Evolutionary conservation across 2,888 invertebrate genomes (phyloP), one percentile per base, ranked within the genome.

Genomic region (Orthonevra nobilis): DNA sequence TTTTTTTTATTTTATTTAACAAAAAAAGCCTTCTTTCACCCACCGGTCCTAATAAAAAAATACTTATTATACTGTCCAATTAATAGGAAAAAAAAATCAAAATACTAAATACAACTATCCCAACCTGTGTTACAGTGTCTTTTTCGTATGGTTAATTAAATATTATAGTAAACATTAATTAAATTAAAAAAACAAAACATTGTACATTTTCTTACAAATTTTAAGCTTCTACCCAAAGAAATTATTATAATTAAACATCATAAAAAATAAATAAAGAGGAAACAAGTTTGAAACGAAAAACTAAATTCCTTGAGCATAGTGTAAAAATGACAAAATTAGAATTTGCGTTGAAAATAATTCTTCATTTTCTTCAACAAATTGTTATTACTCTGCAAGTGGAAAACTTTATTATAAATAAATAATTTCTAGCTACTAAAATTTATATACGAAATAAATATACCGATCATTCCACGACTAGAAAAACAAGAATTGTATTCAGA

Each of bases 71-170:
- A 38, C 30, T 52, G 64, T 72, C 58, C 38, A 40, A 15, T 30
- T 14, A 14, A 10, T 20, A 36, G 2, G 15, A 7, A 56, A 26
- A 12, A n/a, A 6, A 20, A 9, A 40, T n/a, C n/a, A 14, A 34
- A 26, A 28, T 10, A 23, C 10, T n/a, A n/a, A n/a, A n/a, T n/a
- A n/a, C n/a, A n/a, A n/a, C n/a, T 38, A 54, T 73, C 61, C 73
- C 79, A 79, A 61, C 66, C 79, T 81, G 81, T 69, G 81, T 74
- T 81, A 81, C 81, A 81, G 74, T 81, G 81, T 81, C 81, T 81
- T 81, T 81, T 81, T 81, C 79, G 56, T 81, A 79, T 68, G 60
- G 79, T 79, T 79, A 79, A 72, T 73, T 79, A 12, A 60, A 70
- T 40, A 42, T 38, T 61, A 75, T 72, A 61, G 44, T 48, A 30